Conservation (phyloP, 2,888 invertebrate species). For the Bursaphelenchus okinawaensis region DNA sequence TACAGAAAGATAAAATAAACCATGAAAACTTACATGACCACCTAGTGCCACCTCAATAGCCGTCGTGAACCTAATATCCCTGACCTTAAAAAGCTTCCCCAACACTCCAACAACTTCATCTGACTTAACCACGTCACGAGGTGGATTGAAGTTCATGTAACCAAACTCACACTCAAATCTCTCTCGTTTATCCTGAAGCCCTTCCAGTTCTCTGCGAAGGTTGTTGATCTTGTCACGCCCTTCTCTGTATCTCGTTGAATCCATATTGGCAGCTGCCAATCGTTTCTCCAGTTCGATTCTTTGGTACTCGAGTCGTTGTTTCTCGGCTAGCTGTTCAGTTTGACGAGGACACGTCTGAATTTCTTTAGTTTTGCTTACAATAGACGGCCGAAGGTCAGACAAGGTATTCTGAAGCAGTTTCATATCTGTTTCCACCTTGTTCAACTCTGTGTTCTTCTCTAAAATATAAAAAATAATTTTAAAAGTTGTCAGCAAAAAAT, state of each 20-base stretch:
- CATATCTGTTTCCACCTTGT: background rate
- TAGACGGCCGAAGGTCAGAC: background rate
- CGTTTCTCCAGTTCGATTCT: background rate
- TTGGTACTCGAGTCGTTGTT: background rate
- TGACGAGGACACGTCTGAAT: background rate
- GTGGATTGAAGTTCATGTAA: background rate
- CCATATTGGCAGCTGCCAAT: background rate
- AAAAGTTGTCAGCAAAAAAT: background rate
- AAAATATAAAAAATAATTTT: background rate
- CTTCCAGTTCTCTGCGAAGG: background rate
- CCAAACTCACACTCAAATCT: background rate
- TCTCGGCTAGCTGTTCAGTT: background rate
- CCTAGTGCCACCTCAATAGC: slow-evolving; percentile 83
- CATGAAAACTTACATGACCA: slow-evolving; percentile 67
- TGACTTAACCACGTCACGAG: background rate
- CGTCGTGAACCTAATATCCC: slow-evolving; percentile 68
- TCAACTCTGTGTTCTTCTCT: background rate
- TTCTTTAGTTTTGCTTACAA: background rate
- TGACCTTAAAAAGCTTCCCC: slow-evolving; percentile 66
- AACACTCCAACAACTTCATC: slow-evolving; percentile 24
- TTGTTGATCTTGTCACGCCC: background rate
- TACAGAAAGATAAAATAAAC: too few relatives aligned
- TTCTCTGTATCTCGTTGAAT: background rate
- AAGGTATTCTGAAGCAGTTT: background rate
- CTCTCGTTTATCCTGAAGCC: background rate